Conservation (phyloP, 2,888 invertebrate genomes). For the Ashinkailepas kermadecensis region DNA sequence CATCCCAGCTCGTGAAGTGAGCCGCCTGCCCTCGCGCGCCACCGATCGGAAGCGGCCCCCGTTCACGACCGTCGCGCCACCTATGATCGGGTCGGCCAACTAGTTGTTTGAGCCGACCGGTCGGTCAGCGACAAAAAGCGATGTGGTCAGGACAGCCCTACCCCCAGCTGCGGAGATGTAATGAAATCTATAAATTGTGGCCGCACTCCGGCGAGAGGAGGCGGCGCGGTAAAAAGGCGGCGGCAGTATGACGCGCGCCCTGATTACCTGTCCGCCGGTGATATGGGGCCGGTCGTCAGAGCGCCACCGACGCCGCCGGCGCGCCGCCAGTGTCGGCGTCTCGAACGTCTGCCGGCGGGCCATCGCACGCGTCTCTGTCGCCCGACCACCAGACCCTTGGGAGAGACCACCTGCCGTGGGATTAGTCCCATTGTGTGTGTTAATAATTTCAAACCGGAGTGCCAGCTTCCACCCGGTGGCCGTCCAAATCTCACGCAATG, state of each 20-base stretch:
- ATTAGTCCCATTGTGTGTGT: too few relatives aligned
- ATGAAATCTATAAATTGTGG: slow-evolving; percentile 22
- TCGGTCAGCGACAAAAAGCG: background rate
- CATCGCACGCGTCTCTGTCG: too few relatives aligned
- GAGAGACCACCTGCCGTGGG: too few relatives aligned
- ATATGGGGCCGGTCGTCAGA: background rate
- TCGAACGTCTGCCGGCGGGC: background rate
- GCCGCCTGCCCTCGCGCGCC: too few relatives aligned
- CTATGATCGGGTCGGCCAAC: background rate
- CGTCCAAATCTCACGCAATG: too few relatives aligned
- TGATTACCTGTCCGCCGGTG: slow-evolving; percentile 16
- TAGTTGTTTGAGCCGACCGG: background rate
- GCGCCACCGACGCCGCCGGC: background rate
- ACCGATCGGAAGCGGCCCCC: too few relatives aligned
- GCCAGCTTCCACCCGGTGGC: too few relatives aligned
- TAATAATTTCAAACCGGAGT: too few relatives aligned
- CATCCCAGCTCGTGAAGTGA: too few relatives aligned
- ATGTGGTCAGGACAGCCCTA: background rate
- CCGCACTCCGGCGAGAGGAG: background rate
- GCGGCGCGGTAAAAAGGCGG: background rate
- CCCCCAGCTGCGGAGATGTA: slow-evolving; percentile 11
- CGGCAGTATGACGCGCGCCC: background rate
- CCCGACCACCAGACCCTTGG: too few relatives aligned
- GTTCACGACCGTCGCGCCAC: background rate
- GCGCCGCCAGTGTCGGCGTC: background rate